Evolutionary conservation across 2,797 vertebrate genomes (phyloP).

Genomic region (Salarias fasciatus): DNA sequence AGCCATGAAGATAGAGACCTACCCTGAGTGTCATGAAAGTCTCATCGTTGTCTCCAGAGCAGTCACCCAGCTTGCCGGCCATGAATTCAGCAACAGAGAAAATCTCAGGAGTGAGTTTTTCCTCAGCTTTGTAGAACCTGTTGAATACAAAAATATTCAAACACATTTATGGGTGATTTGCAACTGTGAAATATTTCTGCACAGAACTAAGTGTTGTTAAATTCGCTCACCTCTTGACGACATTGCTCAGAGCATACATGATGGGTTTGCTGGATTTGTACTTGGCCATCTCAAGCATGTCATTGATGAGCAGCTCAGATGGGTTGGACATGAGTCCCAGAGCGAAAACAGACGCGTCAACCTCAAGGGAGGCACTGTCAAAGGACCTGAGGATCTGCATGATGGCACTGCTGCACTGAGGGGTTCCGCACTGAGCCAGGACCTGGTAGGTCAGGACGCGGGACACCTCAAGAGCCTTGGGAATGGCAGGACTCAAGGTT

Average conservation of each 20-base stretch:
- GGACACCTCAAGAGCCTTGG: constrained; percentile 83
- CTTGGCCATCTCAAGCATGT: constrained; percentile 90
- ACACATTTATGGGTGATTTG: too few species aligned
- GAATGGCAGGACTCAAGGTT: constrained; percentile 81
- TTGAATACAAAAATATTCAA: neutral
- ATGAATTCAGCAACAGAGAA: constrained; percentile 85
- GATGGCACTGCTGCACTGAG: constrained; percentile 89
- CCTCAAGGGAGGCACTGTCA: constrained; percentile 75
- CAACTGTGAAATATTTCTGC: too few species aligned
- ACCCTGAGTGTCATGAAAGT: constrained; percentile 91
- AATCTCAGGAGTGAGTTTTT: constrained; percentile 83
- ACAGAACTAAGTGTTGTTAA: neutral
- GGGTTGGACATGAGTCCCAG: constrained; percentile 90
- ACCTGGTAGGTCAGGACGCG: constrained; percentile 88
- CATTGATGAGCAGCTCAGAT: constrained; percentile 82
- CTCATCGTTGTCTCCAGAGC: constrained; percentile 85
- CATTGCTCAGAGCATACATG: constrained; percentile 91
- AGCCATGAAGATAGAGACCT: constrained; percentile 38
- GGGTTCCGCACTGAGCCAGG: constrained; percentile 92
- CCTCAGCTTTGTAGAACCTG: constrained; percentile 83
- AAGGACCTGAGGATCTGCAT: constrained; percentile 87
- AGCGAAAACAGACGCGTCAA: constrained; percentile 87
- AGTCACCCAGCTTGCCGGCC: constrained; percentile 85
- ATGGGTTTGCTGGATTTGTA: constrained; percentile 88
- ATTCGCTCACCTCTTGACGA: constrained; percentile 86